phyloP scores from a whole-genome alignment of 2,888 invertebrate species.

The Temnothorax rugatulus region DNA sequence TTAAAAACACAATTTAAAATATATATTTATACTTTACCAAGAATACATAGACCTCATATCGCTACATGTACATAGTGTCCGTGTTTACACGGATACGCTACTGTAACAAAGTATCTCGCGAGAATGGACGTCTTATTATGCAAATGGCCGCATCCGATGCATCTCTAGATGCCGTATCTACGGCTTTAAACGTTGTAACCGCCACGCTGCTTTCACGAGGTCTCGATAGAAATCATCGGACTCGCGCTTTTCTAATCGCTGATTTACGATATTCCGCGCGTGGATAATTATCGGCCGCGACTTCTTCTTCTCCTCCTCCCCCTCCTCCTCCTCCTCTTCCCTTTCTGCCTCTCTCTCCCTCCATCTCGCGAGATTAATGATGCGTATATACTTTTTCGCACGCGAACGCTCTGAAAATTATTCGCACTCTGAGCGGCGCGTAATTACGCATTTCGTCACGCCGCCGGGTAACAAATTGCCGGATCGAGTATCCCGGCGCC shows the following conservation, averaged over 20 bases:
- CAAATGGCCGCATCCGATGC: constrained; percentile 27
- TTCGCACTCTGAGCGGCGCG: constrained; percentile 53
- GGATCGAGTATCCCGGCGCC: constrained; percentile 42
- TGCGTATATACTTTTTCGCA: constrained; percentile 39
- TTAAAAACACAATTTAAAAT: not conserved
- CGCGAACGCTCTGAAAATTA: constrained; percentile 56
- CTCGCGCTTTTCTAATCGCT: constrained; percentile 55
- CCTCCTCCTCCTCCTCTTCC: no score
- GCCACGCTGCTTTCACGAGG: constrained; percentile 43
- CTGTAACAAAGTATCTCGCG: constrained; percentile 17
- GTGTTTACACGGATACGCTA: not conserved
- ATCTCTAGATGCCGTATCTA: constrained; percentile 26
- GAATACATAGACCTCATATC: not conserved
- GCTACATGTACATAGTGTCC: not conserved
- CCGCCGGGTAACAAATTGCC: constrained; percentile 56
- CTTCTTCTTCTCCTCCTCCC: not conserved
- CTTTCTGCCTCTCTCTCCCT: not conserved
- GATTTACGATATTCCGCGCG: constrained; percentile 53
- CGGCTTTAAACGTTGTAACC: constrained; percentile 27
- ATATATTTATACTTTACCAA: not conserved
- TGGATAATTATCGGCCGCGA: constrained; percentile 37
- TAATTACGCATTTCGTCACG: constrained; percentile 62
- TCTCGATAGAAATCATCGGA: constrained; percentile 50
- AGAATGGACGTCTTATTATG: constrained; percentile 39
- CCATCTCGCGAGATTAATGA: constrained; percentile 50